Conservation (phyloP, 2,797 vertebrate genomes). For the Pachyuromys duprasi region DNA sequence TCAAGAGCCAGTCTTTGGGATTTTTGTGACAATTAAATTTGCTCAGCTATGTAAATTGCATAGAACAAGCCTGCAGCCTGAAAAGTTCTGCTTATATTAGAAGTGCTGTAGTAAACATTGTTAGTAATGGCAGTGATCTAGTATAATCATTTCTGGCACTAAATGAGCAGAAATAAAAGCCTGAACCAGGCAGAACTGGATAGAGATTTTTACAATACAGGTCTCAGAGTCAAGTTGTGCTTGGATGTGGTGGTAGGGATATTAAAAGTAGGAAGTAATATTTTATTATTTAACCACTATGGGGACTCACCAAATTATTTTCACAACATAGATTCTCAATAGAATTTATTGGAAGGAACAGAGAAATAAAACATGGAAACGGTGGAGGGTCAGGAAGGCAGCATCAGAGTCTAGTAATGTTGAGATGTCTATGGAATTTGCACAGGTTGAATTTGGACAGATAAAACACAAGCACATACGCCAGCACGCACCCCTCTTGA, state of each 20-base stretch:
- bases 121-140: not conserved
- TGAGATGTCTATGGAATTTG: not conserved
- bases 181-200: slow-evolving; percentile 4
- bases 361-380: not conserved
- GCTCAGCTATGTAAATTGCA: not conserved
- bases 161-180: slow-evolving; percentile 6
- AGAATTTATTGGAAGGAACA: not conserved
- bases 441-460: not conserved
- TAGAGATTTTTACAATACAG: not conserved
- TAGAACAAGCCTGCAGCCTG: not conserved
- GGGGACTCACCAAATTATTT: not conserved
- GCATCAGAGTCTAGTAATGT: not conserved
- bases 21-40: slow-evolving; percentile 29
- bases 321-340: slow-evolving; percentile 4
- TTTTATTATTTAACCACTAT: not conserved
- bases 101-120: not conserved
- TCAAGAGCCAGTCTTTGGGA: not conserved
- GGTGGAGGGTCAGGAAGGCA: not conserved
- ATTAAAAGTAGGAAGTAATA: not conserved
- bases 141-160: not conserved
- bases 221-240: not conserved
- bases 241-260: not conserved
- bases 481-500: not conserved
- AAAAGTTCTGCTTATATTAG: not conserved
- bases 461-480: not conserved